phyloP scores from a whole-genome alignment of 2,797 vertebrate genomes.

The Menidia menidia region DNA sequence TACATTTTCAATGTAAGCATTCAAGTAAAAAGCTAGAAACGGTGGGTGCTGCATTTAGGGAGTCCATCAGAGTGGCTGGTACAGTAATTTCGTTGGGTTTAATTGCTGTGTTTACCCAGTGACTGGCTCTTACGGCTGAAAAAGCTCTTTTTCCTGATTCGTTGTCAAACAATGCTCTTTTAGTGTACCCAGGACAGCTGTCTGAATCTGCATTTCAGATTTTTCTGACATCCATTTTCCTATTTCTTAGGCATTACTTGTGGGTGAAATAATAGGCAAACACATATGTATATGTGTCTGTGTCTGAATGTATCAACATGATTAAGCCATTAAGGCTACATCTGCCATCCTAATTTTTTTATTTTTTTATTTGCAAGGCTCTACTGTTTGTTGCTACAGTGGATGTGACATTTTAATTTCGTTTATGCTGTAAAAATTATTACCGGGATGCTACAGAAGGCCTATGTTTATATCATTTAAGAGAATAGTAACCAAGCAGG shows the following conservation, averaged over 20 bases:
- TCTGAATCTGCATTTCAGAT: constrained; percentile 49
- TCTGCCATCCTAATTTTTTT: constrained; percentile 83
- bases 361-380: constrained; percentile 82
- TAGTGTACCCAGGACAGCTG: constrained; percentile 50
- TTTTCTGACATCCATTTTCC: constrained; percentile 4
- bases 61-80: too few species aligned
- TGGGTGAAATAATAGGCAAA: constrained; percentile 25
- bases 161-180: constrained; percentile 26
- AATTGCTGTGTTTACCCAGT: constrained; percentile 25
- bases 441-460: constrained; percentile 55
- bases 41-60: too few species aligned
- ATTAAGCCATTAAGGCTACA: constrained; percentile 84
- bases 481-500: constrained; percentile 44
- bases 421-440: constrained; percentile 72
- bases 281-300: constrained; percentile 62
- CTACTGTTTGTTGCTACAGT: constrained; percentile 64
- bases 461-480: constrained; percentile 37
- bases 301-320: constrained; percentile 72
- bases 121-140: constrained; percentile 9
- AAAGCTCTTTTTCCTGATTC: constrained; percentile 21
- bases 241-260: constrained; percentile 18
- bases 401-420: constrained; percentile 83
- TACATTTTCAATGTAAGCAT: not conserved
- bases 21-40: too few species aligned
- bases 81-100: constrained; percentile 15